Evolutionary conservation across 2,797 vertebrate genomes (phyloP).

Genomic region (Masticophis lateralis): DNA sequence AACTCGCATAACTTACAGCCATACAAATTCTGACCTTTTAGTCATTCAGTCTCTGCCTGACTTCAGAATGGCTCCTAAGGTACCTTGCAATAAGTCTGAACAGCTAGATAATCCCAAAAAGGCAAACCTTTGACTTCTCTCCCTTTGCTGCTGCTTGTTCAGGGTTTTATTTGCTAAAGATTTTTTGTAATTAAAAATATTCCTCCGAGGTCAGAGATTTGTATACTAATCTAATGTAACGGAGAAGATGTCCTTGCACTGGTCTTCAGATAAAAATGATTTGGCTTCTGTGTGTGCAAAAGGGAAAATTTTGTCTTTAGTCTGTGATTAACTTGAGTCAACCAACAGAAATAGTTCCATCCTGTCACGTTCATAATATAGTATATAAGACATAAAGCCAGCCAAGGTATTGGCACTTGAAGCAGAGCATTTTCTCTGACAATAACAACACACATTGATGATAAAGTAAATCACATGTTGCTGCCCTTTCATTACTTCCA

Average conservation of each 20-base stretch:
- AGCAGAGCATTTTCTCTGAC: background rate
- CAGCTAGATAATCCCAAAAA: no score
- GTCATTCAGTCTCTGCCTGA: background rate
- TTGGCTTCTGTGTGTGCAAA: background rate
- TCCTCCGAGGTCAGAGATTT: background rate
- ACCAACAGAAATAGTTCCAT: background rate
- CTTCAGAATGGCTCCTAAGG: background rate
- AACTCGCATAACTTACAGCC: background rate
- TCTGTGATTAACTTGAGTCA: background rate
- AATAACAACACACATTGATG: background rate
- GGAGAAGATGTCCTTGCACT: background rate
- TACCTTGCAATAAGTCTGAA: no score
- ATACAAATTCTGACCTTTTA: background rate
- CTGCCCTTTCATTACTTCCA: background rate
- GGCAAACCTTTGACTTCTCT: background rate
- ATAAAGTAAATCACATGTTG: background rate
- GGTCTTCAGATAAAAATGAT: background rate
- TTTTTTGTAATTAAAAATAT: background rate
- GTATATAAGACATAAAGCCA: background rate
- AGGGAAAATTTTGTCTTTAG: background rate
- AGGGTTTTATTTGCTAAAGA: background rate
- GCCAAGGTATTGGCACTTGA: background rate
- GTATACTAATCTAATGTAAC: background rate
- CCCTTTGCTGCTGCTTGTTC: background rate
- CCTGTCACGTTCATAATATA: no score